Percentiles rank a stretch among this genome's conserved stretches.
phyloP scores from a whole-genome alignment of 2,797 vertebrate species.

The Eremophila alpestris region DNA sequence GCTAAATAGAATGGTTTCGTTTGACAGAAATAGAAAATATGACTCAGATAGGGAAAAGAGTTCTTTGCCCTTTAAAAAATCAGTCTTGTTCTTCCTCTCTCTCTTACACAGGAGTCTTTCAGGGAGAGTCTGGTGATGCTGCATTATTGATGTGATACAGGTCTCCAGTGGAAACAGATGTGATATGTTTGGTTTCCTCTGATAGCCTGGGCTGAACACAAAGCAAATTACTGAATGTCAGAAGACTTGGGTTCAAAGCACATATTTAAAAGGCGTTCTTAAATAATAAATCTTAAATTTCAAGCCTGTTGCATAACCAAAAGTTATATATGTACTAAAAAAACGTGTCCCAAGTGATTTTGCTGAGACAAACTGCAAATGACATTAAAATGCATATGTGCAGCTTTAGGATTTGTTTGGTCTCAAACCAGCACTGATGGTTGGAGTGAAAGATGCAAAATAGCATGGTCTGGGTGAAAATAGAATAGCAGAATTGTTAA shows the following conservation, averaged over 20 bases:
- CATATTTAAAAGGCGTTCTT: constrained; percentile 32
- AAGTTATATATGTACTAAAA: constrained; percentile 13
- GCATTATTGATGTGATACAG: constrained; percentile 59
- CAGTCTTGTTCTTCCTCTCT: background rate
- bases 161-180: constrained; percentile 67
- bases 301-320: constrained; percentile 34
- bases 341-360: background rate
- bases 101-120: constrained; percentile 11
- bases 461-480: background rate
- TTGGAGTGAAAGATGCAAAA: background rate
- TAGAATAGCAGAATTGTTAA: background rate
- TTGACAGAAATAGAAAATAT: constrained; percentile 54
- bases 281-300: constrained; percentile 41
- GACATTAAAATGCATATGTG: constrained; percentile 39
- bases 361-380: constrained; percentile 10
- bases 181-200: constrained; percentile 62
- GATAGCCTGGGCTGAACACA: constrained; percentile 45
- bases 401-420: constrained; percentile 4
- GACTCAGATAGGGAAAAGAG: constrained; percentile 25
- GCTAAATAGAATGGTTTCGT: background rate
- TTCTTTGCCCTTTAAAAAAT: constrained; percentile 47
- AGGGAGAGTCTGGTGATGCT: constrained; percentile 35
- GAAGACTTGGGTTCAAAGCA: constrained; percentile 29
- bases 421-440: background rate
- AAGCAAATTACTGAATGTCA: constrained; percentile 40